Evolutionary conservation across 2,113 vertebrate genomes (phyloP).

Genomic region (Hypanus sabinus): DNA sequence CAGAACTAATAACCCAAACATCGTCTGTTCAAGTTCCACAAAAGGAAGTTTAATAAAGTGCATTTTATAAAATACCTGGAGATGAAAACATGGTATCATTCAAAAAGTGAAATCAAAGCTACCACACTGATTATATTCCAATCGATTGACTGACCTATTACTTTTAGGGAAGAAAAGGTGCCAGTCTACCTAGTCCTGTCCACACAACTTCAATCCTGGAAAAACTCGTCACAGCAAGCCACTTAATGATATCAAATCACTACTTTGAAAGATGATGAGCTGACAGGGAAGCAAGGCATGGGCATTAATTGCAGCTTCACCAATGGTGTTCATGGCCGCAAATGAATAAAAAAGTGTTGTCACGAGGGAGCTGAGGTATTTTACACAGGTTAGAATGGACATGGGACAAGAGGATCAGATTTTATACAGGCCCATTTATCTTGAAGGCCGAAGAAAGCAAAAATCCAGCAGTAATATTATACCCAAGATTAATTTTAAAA

Average conservation of each 20-base stretch:
- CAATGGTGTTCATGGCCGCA: too few species aligned
- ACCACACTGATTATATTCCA: background rate
- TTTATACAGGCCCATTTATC: background rate
- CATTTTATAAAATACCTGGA: background rate
- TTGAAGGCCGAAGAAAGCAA: background rate
- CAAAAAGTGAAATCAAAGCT: background rate
- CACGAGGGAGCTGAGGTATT: background rate
- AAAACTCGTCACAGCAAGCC: background rate
- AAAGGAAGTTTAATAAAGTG: background rate
- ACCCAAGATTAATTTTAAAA: background rate
- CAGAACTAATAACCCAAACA: background rate
- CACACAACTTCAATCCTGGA: background rate
- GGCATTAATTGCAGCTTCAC: background rate
- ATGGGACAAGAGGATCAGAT: background rate
- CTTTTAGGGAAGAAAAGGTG: background rate
- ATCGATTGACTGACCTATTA: background rate
- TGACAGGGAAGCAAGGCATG: background rate
- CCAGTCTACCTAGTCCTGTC: background rate
- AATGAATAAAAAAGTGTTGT: background rate
- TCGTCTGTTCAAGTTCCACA: background rate
- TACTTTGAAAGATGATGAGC: background rate
- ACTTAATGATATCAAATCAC: background rate
- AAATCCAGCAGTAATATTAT: background rate
- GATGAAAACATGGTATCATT: background rate
- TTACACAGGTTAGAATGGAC: background rate